Conservation (phyloP, 2,888 invertebrate genomes). For the Platerodrilus igneus region DNA sequence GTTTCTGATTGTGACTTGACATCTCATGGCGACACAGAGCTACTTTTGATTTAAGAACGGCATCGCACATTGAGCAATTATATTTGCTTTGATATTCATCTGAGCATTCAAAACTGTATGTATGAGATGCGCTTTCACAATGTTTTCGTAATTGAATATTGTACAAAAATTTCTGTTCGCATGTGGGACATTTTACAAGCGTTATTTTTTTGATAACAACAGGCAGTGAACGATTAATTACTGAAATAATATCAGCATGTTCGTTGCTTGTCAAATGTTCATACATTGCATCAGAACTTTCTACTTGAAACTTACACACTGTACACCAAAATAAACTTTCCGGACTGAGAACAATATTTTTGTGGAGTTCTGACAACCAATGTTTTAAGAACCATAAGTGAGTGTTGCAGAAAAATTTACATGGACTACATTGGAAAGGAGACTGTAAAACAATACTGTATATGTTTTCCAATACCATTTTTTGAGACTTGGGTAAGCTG, state of each 20-base stretch:
- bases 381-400: slow-evolving; percentile 65
- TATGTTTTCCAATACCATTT: slow-evolving; percentile 72
- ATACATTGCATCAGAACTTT: slow-evolving; percentile 61
- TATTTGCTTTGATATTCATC: slow-evolving; percentile 63
- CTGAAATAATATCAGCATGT: slow-evolving; percentile 69
- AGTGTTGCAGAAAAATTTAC: slow-evolving; percentile 80
- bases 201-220: slow-evolving; percentile 68
- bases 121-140: slow-evolving; percentile 48
- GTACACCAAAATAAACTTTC: slow-evolving; percentile 67
- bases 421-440: slow-evolving; percentile 81
- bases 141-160: slow-evolving; percentile 70
- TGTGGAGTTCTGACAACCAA: slow-evolving; percentile 66
- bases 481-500: slow-evolving; percentile 53
- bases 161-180: slow-evolving; percentile 64
- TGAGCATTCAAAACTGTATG: slow-evolving; percentile 51
- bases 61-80: slow-evolving; percentile 58
- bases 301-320: slow-evolving; percentile 67
- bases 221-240: slow-evolving; percentile 76
- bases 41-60: slow-evolving; percentile 57
- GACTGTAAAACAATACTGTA: slow-evolving; percentile 72
- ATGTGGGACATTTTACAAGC: slow-evolving; percentile 61
- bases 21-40: slow-evolving; percentile 66
- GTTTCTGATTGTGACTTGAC: slow-evolving; percentile 55
- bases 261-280: slow-evolving; percentile 61
- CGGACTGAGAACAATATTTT: slow-evolving; percentile 48